These are phyloP conservation scores for Philopotamus ludificatus DNA, from an alignment of 1,140 invertebrate species.

Conservation along the genomic window DNA sequence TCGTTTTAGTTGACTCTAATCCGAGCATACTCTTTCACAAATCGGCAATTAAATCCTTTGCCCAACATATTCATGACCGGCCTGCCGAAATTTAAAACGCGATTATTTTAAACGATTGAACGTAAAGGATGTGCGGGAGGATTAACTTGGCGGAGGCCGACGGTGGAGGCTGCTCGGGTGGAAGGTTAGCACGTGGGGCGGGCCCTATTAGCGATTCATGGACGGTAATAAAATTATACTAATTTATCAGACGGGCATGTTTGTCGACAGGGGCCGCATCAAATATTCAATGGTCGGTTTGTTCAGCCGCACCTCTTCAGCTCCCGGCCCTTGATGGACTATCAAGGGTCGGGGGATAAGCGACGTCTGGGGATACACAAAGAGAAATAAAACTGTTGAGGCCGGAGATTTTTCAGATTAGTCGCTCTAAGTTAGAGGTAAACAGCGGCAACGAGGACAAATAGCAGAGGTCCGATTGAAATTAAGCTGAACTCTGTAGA, in stretches of 20 bases:
- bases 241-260: constrained; percentile 37
- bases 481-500: too few species aligned
- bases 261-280: constrained; percentile 32
- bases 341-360: too few species aligned
- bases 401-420: too few species aligned
- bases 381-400: too few species aligned
- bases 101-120: constrained; percentile 13
- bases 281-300: constrained; percentile 34
- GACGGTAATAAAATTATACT: constrained; percentile 38
- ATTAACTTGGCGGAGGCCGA: not conserved
- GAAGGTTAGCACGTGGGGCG: not conserved
- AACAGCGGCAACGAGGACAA: too few species aligned
- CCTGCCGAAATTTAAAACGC: constrained; percentile 9
- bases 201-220: constrained; percentile 29
- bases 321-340: constrained; percentile 4
- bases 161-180: not conserved
- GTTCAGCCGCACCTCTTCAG: too few species aligned
- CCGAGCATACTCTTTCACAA: too few species aligned
- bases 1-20: too few species aligned
- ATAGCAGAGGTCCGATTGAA: too few species aligned
- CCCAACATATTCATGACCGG: not conserved
- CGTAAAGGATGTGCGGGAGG: constrained; percentile 9
- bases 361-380: too few species aligned
- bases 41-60: constrained; percentile 7
- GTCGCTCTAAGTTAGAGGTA: too few species aligned